Evolutionary conservation across 2,888 invertebrate species (phyloP), one percentile per base, ranked within the genome.

Genomic region (Serripes groenlandicus): DNA sequence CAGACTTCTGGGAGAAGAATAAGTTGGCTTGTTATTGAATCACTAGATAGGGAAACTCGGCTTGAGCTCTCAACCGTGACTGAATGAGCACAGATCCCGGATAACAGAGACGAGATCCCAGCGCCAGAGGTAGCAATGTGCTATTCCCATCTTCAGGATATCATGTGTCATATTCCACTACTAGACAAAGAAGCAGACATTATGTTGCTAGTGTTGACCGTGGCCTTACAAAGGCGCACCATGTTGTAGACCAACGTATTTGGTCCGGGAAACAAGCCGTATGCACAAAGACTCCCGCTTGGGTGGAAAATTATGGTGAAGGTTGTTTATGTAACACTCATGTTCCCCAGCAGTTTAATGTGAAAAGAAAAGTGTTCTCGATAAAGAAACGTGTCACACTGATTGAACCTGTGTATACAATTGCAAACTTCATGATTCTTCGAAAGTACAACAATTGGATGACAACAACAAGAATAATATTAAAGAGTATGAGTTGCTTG

Each of bases 141-240:
- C 11, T 42, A 75, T 52, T 18, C 52, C 32, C 78, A 78, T 37
- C 52, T 78, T 28, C 18, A 26, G 37, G 73, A 74, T n/a, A 28
- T 56, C 21, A 23, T 60, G 28, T 21, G 18, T 1, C n/a, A 32
- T 21, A 52, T 78, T 26, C 74, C 74, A 21, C 35, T 34, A 23
- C 23, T 78, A 26, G 68, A 78, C 26, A n/a, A 1, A 9, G 21
- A 64, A 15, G 18, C 52, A 7, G 35, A 74, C 18, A 54, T 75
- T 26, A 32, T 60, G n/a, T 68, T 78, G 23, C 58, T 78, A 21
- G 42, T 34, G 42, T 78, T 35, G 78, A 75, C 21, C 62, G 78
- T 54, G 75, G 75, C 37, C 34, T 78, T 28, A 35, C 52, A 18
- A 62, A 60, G 37, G 78, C 68, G n/a, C 78, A 78, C 62, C 78